These are phyloP conservation scores for Sebastes oblongus DNA, from an alignment of 2,797 vertebrate genomes.

Conservation along the genomic window DNA sequence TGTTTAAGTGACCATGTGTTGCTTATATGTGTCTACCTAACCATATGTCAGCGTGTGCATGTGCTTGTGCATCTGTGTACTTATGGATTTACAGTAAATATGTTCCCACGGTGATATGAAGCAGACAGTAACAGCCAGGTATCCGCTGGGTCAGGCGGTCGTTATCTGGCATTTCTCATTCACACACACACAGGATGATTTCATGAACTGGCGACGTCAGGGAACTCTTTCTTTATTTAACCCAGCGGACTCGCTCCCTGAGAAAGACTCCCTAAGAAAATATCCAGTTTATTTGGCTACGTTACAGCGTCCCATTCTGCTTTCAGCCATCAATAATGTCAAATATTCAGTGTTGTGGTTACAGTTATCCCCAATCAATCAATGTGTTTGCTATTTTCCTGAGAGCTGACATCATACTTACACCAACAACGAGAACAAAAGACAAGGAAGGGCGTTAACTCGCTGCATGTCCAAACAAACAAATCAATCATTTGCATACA, in stretches of 20 bases:
- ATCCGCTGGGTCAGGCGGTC: conserved; percentile 1
- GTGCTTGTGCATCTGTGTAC: neutral
- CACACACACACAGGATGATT: conserved; percentile 22
- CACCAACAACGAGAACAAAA: conserved; percentile 52
- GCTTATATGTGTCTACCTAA: neutral
- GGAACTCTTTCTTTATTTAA: conserved; percentile 30
- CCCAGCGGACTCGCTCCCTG: neutral
- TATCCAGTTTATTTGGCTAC: conserved; percentile 9
- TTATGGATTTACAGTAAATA: neutral
- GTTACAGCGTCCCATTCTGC: conserved; percentile 10
- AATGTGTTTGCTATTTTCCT: conserved; percentile 31
- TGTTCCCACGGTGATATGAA: conserved; percentile 17
- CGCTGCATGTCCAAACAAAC: conserved; percentile 19
- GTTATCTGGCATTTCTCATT: conserved; percentile 46
- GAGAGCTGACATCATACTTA: conserved; percentile 8
- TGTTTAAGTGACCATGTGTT: neutral
- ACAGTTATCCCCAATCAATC: conserved; percentile 46
- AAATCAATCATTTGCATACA: conserved; percentile 39
- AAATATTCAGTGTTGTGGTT: conserved; percentile 54
- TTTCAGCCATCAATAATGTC: conserved; percentile 28
- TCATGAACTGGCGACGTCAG: conserved; percentile 20
- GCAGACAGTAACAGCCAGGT: conserved; percentile 26
- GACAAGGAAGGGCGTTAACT: conserved; percentile 22
- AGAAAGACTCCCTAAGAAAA: conserved; percentile 18
- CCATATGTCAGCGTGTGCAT: neutral